Evolutionary conservation across 1,140 invertebrate genomes (phyloP), one percentile per base, ranked within the genome.

Genomic region (Drosophila lacteicornis): DNA sequence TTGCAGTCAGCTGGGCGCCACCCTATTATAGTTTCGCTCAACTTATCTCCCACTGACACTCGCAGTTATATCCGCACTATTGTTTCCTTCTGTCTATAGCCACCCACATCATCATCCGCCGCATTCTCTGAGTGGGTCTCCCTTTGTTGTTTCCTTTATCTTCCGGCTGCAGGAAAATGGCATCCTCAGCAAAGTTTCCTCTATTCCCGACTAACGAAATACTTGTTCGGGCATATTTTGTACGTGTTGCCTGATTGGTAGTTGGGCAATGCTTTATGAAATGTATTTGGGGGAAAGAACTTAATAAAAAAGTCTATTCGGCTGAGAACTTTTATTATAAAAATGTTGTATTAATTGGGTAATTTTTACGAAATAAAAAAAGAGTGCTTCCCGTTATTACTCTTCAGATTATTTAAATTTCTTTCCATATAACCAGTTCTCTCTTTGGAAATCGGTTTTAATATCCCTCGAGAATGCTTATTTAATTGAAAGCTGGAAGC

Each of bases 11-110:
- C 53, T 56, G 19, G 38, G 53, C 19, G 36, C 19, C 53, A 4
- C 9, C 36, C 60, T 25, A 12, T 63, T 53, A 65, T 57, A 58
- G 19, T 49, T 27, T 58, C 49, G 19, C 46, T 40, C 19, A 73
- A 57, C 25, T 70, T 40, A 49, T 69, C 65, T 56, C n/a, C 51
- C 65, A 33, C 36, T 49, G 43, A 25, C 67, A 71, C 45, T 42
- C 67, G 53, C 67, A 73, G 66, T 25, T 58, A 58, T 59, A 60
- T 58, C 66, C 66, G 36, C 49, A 40, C 43, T 58, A 49, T 57
- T 71, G 66, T 73, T 58, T 71, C 17, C 50, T 17, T 46, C 38
- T 42, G 62, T 67, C 66, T 63, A 40, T 67, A 46, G 40, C 38
- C 38, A 27, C 30, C 19, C 46, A 30, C 61, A 67, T 33, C 40